These are phyloP conservation scores for Corvus hawaiiensis DNA, from an alignment of 2,113 vertebrate genomes.

Conservation along the genomic window DNA sequence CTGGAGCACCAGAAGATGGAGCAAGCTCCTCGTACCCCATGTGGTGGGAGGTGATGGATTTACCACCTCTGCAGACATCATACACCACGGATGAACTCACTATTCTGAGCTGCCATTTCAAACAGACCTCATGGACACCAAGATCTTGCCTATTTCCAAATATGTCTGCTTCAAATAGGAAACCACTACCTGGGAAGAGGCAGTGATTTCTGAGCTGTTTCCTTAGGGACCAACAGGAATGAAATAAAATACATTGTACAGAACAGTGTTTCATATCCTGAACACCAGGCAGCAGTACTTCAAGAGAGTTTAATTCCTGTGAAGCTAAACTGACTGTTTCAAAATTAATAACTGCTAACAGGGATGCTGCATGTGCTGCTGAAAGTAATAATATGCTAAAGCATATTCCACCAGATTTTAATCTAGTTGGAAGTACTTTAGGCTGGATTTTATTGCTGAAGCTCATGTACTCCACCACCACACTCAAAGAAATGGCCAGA, in stretches of 20 bases:
- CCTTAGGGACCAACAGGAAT: background rate
- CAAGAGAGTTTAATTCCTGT: background rate
- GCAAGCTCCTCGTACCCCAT: background rate
- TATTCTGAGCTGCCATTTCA: background rate
- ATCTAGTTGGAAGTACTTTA: background rate
- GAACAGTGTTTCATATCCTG: background rate
- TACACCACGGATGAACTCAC: background rate
- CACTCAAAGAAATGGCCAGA: background rate
- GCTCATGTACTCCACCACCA: background rate
- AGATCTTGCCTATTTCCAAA: background rate
- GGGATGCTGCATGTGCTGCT: background rate
- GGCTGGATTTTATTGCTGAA: background rate
- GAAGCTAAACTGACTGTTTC: background rate
- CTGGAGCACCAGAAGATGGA: rapidly evolving
- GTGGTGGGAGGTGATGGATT: background rate
- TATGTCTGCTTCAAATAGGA: background rate
- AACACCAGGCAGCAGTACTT: background rate
- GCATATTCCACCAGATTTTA: background rate
- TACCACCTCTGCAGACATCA: background rate
- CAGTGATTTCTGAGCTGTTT: background rate
- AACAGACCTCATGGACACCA: background rate
- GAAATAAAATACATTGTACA: background rate
- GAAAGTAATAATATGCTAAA: background rate
- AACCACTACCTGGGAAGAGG: background rate
- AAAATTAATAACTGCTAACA: background rate